Base-by-base conservation (phyloP, 2,888 invertebrate species). In the Pristionchus entomophagus region DNA sequence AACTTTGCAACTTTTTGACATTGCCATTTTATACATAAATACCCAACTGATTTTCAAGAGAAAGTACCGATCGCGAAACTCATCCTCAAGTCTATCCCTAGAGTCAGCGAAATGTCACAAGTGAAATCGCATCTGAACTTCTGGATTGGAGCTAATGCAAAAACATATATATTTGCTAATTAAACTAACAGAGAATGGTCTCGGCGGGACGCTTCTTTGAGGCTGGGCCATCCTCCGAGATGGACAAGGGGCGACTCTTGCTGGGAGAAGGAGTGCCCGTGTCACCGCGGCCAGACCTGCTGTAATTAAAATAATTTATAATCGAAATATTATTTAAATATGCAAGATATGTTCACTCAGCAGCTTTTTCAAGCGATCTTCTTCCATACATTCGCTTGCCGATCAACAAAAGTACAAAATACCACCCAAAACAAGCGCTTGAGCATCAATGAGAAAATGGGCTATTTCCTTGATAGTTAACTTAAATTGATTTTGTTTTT, bases 181-280 rank as follows among this genome's bases (percentile, higher is more conserved):
- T n/a, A 12, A 26, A 69, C 69, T 35, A 10, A 69, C 69, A 69
- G 38, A 69, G 69, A 69, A 38, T 35, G 69, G 22, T 22, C 3
- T 69, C 69, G 19, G 69, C 69, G 38, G 69, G 69, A 38, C 69
- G 35, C 8, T 69, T 69, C 69, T 69, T 69, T 0, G 69, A 45
- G 3, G 78, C 19, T 0, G 78, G 6, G 14, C 26, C 49, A 49
- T 78, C 78, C 12, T 78, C 78, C 1, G 78, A 45, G 29, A 29
- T 32, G 17, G 78, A 29, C 17, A 29, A 8, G 2, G 49, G 78
- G n/a, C n/a, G n/a, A n/a, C n/a, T n/a, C 78, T 78, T 78, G 49
- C 29, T 78, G 10, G 78, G 78, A 78, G 78, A 78, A 14, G 78
- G 78, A 29, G 78, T 78, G 49, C 49, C 49, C 14, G 49, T 78